Evolutionary conservation across 2,797 vertebrate species (phyloP), one percentile per base, ranked within the genome.

Genomic region (Acestrorhynchus altus): DNA sequence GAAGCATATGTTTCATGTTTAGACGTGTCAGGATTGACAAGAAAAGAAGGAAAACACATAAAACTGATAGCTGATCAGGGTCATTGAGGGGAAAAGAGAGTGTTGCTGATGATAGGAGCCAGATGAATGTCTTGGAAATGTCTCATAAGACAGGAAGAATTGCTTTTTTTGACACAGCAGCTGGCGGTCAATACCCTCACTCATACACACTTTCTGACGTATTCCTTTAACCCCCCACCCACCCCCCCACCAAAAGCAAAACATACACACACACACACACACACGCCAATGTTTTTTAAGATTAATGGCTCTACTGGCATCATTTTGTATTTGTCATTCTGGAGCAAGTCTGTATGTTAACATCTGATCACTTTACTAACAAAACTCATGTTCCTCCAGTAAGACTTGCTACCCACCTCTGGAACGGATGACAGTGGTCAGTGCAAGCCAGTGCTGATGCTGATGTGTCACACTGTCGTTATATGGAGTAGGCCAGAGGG

Each of bases 111-210:
- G 81, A 85, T 86, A 78, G 61, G 70, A 79, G 76, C 82, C 86
- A 86, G 83, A 86, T 85, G 83, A 74, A 83, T 70, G 80, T 83
- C 69, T 78, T 85, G 83, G 82, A 86, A 83, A 75, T 66, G 82
- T 83, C 80, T 83, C 67, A 40, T 35, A 77, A 76, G 80, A 75
- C 81, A 77, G 67, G 77, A 76, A 74, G 64, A 84, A 79, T 80
- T 31, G 66, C 66, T 31, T 72, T 44, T n/a, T 83, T 77, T 46
- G 68, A 86, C 83, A 77, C 60, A 60, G 35, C 77, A 78, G 35
- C 61, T 77, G 83, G 83, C 78, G 26, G 66, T 74, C 57, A 26
- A 46, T 61, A 72, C 16, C 24, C 47, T 69, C 13, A 22, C 76
- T 64, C 0, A 13, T 40, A 31, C 63, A 49, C 64, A 77, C 24